phyloP scores from a whole-genome alignment of 1,140 invertebrate species.

The Bombus affinis region DNA sequence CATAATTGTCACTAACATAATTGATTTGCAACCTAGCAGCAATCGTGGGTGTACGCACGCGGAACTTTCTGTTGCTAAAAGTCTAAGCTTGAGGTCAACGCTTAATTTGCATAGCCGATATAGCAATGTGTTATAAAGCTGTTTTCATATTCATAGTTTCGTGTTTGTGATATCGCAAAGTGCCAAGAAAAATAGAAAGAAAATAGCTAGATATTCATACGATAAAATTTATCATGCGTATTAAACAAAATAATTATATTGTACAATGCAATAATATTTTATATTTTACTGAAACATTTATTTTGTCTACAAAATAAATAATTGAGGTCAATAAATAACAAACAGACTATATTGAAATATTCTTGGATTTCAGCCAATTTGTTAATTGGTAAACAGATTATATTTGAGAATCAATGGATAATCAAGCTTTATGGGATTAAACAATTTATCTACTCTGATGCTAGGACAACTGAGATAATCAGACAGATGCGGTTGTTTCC shows the following conservation, averaged over 20 bases:
- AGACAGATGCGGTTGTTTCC: neutral
- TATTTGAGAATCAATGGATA: neutral
- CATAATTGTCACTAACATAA: conserved; percentile 8
- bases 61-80: conserved; percentile 34
- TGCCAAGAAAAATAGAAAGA: neutral
- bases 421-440: neutral
- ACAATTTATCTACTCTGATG: conserved; percentile 8
- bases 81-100: conserved; percentile 29
- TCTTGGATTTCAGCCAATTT: neutral
- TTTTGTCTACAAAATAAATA: neutral
- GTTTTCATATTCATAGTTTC: conserved; percentile 8
- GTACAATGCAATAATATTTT: neutral
- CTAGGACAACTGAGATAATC: neutral
- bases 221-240: neutral
- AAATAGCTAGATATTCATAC: neutral
- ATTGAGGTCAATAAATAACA: neutral
- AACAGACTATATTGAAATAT: neutral
- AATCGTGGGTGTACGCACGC: conserved; percentile 27
- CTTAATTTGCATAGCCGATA: conserved; percentile 29
- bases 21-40: conserved; percentile 2
- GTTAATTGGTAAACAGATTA: conserved; percentile 1
- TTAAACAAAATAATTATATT: neutral
- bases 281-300: neutral
- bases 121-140: conserved; percentile 1
- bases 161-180: neutral